Evolutionary conservation across 2,113 vertebrate species (phyloP).

Genomic region (Carassius auratus): DNA sequence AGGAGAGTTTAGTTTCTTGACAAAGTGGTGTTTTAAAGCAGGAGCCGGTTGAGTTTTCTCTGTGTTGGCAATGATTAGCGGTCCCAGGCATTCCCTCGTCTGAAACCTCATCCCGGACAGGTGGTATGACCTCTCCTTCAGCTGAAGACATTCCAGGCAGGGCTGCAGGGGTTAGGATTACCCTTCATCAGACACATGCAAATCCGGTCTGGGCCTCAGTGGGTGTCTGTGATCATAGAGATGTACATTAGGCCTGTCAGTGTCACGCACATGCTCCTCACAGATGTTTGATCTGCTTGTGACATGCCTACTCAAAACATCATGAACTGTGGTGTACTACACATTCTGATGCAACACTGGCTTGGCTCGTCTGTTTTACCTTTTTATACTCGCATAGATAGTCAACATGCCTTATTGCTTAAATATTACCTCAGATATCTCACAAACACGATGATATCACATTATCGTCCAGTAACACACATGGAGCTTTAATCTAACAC

Average conservation of each 20-base stretch:
- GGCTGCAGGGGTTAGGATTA: conserved; percentile 39
- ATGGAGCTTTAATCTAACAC: background rate
- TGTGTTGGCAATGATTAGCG: conserved; percentile 25
- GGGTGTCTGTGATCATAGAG: conserved; percentile 10
- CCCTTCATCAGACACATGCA: background rate
- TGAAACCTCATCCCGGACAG: conserved; percentile 62
- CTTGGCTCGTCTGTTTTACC: background rate
- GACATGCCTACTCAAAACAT: background rate
- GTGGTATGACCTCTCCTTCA: conserved; percentile 57
- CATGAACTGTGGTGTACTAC: background rate
- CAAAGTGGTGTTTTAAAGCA: background rate
- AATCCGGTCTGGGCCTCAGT: background rate
- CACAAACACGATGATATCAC: background rate
- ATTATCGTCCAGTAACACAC: background rate
- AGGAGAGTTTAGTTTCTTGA: background rate
- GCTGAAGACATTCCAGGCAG: conserved; percentile 53
- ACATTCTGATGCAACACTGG: background rate
- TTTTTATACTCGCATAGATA: background rate
- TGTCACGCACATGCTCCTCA: background rate
- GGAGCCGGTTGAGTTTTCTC: background rate
- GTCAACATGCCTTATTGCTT: conserved; percentile 5
- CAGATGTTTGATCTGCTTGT: conserved; percentile 21
- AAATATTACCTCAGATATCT: background rate
- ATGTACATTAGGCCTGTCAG: conserved; percentile 8
- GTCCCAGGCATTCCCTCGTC: conserved; percentile 16